These are phyloP conservation scores for Monopis laevigella DNA, from an alignment of 2,888 invertebrate species.

Conservation along the genomic window DNA sequence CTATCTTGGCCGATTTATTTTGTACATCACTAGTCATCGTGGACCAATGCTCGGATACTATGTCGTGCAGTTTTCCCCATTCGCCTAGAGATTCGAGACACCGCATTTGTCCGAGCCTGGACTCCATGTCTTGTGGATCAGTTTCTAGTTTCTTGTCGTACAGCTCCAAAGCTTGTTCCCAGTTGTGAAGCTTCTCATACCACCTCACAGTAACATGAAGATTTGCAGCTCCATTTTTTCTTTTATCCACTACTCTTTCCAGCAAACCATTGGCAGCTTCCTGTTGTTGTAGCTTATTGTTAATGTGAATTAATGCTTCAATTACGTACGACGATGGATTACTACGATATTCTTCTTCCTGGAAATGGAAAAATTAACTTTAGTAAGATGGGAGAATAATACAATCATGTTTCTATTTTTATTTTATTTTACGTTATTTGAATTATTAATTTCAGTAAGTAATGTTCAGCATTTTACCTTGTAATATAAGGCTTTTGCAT, in stretches of 20 bases:
- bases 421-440: background rate
- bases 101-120: constrained; percentile 91
- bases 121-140: constrained; percentile 76
- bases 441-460: too few species aligned
- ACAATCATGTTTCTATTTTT: background rate
- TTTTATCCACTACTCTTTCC: constrained; percentile 86
- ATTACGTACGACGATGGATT: constrained; percentile 87
- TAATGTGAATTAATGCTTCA: constrained; percentile 94
- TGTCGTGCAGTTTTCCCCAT: constrained; percentile 88
- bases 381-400: background rate
- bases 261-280: constrained; percentile 96
- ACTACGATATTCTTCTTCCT: constrained; percentile 92
- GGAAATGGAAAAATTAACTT: constrained; percentile 16
- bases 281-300: constrained; percentile 97
- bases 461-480: constrained; percentile 41
- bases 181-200: constrained; percentile 99
- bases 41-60: constrained; percentile 83
- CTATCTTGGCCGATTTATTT: constrained; percentile 84
- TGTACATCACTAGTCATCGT: constrained; percentile 64
- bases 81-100: constrained; percentile 96
- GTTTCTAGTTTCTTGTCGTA: constrained; percentile 80
- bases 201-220: constrained; percentile 83
- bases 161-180: constrained; percentile 93
- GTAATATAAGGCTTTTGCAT: constrained; percentile 72
- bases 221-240: constrained; percentile 71